Evolutionary conservation across 2,888 invertebrate genomes (phyloP).

Genomic region (Argyresthia albistria): DNA sequence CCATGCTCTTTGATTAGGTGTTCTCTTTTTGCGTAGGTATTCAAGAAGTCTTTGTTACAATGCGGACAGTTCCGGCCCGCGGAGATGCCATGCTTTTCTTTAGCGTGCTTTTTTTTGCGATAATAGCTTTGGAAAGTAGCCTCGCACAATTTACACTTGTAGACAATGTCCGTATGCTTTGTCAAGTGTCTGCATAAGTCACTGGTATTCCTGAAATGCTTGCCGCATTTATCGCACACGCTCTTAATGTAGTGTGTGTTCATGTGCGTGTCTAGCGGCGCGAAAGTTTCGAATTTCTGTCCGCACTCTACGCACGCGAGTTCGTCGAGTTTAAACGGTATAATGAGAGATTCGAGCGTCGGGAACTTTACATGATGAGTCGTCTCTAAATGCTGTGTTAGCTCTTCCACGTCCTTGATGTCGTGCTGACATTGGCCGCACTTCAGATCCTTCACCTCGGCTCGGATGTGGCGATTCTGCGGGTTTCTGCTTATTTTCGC

Average conservation of each 20-base stretch:
- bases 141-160: conserved; percentile 3
- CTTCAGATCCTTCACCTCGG: conserved; percentile 4
- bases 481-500: background rate
- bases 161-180: background rate
- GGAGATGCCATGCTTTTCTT: background rate
- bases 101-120: background rate
- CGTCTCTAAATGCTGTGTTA: background rate
- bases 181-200: conserved; percentile 1
- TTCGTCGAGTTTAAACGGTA: background rate
- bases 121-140: conserved; percentile 1
- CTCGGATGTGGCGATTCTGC: conserved; percentile 1
- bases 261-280: conserved; percentile 6
- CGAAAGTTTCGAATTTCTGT: background rate
- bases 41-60: conserved; percentile 6
- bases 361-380: background rate
- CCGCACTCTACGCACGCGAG: conserved; percentile 1
- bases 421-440: background rate
- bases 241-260: conserved; percentile 4
- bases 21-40: background rate
- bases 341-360: background rate
- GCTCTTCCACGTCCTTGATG: background rate
- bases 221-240: conserved; percentile 7
- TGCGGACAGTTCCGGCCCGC: conserved; percentile 4
- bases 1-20: conserved; percentile 5
- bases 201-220: conserved; percentile 1